Percentiles rank a stretch among this genome's conserved stretches.
phyloP scores from a whole-genome alignment of 2,113 vertebrate genomes.

The Hemicordylus capensis region DNA sequence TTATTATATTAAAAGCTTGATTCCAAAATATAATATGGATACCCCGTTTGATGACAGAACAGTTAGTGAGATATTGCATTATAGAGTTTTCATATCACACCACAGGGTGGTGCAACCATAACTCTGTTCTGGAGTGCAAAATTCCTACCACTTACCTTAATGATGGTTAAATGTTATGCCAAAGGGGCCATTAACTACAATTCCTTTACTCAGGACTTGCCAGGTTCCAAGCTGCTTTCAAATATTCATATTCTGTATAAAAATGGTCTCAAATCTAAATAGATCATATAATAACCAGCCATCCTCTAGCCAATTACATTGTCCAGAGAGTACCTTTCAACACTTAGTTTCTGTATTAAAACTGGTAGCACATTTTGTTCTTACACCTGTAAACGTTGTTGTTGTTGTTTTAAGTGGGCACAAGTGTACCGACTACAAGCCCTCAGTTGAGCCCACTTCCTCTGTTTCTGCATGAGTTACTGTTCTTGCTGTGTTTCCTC shows the following conservation, averaged over 20 bases:
- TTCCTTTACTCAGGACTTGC: not conserved
- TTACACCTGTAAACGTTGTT: too few species aligned
- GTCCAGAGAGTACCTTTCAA: not conserved
- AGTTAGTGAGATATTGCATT: not conserved
- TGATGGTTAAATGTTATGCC: too few species aligned
- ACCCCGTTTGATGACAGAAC: constrained; percentile 9
- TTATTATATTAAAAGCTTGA: constrained; percentile 48
- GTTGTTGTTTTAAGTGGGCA: too few species aligned
- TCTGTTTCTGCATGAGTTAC: too few species aligned
- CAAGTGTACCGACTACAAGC: too few species aligned
- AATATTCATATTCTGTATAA: not conserved
- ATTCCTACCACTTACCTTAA: not conserved
- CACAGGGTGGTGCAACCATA: not conserved
- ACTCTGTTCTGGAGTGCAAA: not conserved
- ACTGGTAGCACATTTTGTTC: too few species aligned
- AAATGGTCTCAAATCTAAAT: not conserved
- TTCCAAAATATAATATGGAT: constrained; percentile 43
- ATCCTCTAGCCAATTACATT: not conserved
- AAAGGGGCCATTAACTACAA: too few species aligned
- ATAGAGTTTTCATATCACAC: not conserved
- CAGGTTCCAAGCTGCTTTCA: not conserved
- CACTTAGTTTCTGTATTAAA: too few species aligned
- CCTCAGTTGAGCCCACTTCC: too few species aligned
- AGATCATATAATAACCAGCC: not conserved
- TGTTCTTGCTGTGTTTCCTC: not conserved